Conservation (phyloP, 2,113 vertebrate species). For the Ranitomeya imitator region DNA sequence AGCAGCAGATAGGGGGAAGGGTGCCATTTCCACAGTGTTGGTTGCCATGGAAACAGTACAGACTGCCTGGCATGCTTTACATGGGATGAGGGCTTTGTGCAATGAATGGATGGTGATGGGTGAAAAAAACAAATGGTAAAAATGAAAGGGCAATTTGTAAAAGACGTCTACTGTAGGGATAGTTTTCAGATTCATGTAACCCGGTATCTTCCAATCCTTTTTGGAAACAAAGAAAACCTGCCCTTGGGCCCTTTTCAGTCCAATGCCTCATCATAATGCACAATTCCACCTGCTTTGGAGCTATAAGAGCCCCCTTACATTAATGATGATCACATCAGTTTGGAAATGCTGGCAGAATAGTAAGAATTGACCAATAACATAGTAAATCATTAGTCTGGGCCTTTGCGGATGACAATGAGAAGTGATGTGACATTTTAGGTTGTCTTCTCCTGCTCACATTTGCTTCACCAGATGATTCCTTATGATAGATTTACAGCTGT, state of each 20-base stretch:
- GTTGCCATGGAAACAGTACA: conserved; percentile 58
- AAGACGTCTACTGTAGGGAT: neutral
- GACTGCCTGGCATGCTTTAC: conserved; percentile 53
- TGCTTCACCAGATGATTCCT: neutral
- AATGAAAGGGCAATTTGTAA: neutral
- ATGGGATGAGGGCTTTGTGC: conserved; percentile 35
- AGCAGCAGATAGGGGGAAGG: conserved; percentile 49
- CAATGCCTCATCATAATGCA: too few relatives aligned
- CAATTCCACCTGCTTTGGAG: too few relatives aligned
- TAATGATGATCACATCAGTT: neutral
- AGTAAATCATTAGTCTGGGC: neutral
- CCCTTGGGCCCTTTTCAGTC: neutral
- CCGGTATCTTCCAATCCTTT: neutral
- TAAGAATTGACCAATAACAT: neutral
- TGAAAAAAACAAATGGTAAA: conserved; percentile 12
- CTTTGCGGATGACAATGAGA: too few relatives aligned
- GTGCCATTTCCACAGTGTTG: conserved; percentile 54
- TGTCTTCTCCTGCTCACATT: too few relatives aligned
- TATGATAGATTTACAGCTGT: neutral
- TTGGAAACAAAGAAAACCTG: neutral
- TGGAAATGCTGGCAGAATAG: neutral
- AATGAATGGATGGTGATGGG: conserved; percentile 49
- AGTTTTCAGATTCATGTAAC: neutral
- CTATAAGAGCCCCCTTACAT: too few relatives aligned
- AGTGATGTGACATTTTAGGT: too few relatives aligned